Base-by-base conservation (phyloP, 2,888 invertebrate species). In the Chorisops tibialis region DNA sequence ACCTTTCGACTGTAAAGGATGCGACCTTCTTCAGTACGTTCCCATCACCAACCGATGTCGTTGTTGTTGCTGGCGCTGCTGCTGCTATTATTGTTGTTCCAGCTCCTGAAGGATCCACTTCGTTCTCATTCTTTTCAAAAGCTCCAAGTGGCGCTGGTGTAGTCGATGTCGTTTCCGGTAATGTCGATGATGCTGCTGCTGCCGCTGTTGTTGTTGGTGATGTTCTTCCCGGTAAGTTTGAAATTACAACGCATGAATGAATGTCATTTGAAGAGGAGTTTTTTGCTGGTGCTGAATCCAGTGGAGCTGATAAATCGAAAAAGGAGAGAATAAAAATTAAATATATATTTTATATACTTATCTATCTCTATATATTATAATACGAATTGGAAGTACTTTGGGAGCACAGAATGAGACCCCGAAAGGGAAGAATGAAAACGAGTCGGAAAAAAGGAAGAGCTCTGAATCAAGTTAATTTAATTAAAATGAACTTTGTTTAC, bases 11-110 rank as follows among this genome's bases (percentile, higher is more conserved):
- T 54, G 90, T 91, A 67, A 93, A 83, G 56, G 91, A 90, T 50
- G 91, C 90, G 45, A 93, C 91, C 79, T 92, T 93, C 69, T 91
- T 84, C 58, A 93, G 80, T 47, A 92, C 90, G 74, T 87, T 87
- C 68, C 86, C 86, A 66, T 87, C 86, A 1, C 76, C 69, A 67
- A 41, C 49, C 19, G 45, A 12, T 18, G 30, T 37, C 14, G 16
- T 30, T n/a, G 51, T 14, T 16, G 12, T 9, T 16, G 47, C 11
- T 6, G 21, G 2, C 14, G 59, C 30, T 48, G 41, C 30, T 38
- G 39, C 19, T n/a, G 24, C 49, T 12, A 51, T 11, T 14, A 43
- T 22, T 41, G 50, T 12, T 39, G 48, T 39, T 3, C 39, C 39
- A 2, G 16, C 5, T 1, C 22, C 54, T 9, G 39, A n/a, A n/a